Percentiles rank a stretch among this genome's conserved stretches.
phyloP scores from a whole-genome alignment of 2,113 vertebrate genomes.

The Callochromis pleurospilus region DNA sequence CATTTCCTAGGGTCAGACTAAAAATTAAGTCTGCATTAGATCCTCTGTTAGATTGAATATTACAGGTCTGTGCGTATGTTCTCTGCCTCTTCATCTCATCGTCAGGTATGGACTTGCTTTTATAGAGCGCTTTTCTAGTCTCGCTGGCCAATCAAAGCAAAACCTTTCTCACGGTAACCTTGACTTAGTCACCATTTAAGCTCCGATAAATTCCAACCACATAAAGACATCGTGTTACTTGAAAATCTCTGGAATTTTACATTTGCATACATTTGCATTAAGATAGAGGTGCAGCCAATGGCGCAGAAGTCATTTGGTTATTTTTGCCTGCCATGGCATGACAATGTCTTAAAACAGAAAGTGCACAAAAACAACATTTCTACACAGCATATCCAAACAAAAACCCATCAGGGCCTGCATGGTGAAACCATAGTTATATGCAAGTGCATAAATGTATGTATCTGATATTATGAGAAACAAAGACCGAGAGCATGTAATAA shows the following conservation, averaged over 20 bases:
- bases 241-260: constrained; percentile 18
- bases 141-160: background rate
- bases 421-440: background rate
- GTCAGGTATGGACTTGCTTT: background rate
- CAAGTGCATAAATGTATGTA: background rate
- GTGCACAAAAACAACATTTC: background rate
- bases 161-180: background rate
- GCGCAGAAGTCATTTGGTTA: constrained; percentile 16
- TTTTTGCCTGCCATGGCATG: constrained; percentile 33
- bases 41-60: background rate
- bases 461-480: background rate
- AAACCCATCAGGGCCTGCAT: background rate
- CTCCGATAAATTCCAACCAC: background rate
- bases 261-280: constrained; percentile 60
- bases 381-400: background rate
- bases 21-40: background rate
- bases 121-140: background rate
- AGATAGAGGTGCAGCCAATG: constrained; percentile 18
- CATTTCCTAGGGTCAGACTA: background rate
- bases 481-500: background rate
- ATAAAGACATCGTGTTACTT: background rate
- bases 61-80: background rate
- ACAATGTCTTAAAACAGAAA: background rate
- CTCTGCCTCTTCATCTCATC: background rate
- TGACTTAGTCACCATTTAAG: constrained; percentile 6